Evolutionary conservation across 2,797 vertebrate species (phyloP).

Genomic region (Trachurus trachurus): DNA sequence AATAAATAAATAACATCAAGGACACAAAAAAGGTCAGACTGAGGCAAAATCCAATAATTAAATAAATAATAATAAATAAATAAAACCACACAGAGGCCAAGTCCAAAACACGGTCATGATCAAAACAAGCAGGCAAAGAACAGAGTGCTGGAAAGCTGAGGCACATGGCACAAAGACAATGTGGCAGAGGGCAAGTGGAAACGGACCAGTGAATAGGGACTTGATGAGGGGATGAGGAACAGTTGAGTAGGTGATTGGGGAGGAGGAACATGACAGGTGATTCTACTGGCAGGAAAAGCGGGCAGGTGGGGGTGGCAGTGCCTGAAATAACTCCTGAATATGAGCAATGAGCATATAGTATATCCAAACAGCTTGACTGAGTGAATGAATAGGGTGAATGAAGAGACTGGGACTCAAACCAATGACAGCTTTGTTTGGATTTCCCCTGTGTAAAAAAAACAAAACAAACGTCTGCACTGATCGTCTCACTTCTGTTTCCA

Average conservation of each 20-base stretch:
- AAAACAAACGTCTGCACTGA: not conserved
- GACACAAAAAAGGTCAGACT: not conserved
- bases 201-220: not conserved
- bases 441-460: not conserved
- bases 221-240: not conserved
- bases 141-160: not conserved
- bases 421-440: constrained; percentile 6
- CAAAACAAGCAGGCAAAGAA: not conserved
- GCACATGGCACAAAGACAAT: not conserved
- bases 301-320: no score
- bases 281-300: no score
- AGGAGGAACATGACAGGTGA: not conserved
- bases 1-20: no score
- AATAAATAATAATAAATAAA: no score
- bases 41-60: not conserved
- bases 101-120: not conserved
- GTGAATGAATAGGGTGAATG: not conserved
- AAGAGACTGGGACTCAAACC: not conserved
- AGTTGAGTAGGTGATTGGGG: not conserved
- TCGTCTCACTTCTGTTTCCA: not conserved
- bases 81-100: not conserved
- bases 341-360: not conserved
- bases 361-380: not conserved
- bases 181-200: no score
- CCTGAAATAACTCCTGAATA: not conserved